These are phyloP conservation scores for Pelvicachromis taeniatus DNA, from an alignment of 2,113 vertebrate genomes.

Conservation along the genomic window DNA sequence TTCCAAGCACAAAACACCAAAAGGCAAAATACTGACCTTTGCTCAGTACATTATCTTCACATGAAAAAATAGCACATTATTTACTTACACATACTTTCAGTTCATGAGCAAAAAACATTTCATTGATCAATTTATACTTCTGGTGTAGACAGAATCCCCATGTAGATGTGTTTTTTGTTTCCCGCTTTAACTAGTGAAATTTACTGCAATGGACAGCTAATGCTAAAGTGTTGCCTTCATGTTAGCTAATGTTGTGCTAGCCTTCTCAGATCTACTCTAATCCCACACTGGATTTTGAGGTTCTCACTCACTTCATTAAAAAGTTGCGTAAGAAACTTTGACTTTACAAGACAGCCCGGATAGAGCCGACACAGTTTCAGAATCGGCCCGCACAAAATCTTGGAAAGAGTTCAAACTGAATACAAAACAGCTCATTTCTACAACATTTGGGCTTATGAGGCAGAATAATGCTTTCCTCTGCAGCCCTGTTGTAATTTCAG, in stretches of 20 bases:
- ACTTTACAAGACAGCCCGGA: constrained; percentile 14
- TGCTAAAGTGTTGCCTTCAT: background rate
- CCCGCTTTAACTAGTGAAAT: background rate
- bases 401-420: constrained; percentile 7
- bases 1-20: background rate
- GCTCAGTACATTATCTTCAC: background rate
- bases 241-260: background rate
- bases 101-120: background rate
- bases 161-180: background rate
- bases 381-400: constrained; percentile 10
- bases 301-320: background rate
- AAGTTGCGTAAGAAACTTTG: background rate
- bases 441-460: background rate
- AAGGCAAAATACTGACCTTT: background rate
- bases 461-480: background rate
- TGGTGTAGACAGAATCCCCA: background rate
- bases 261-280: background rate
- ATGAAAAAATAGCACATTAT: background rate
- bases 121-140: background rate
- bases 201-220: background rate
- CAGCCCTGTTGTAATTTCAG: background rate
- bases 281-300: background rate
- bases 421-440: background rate
- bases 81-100: background rate
- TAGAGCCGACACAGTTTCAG: background rate